phyloP scores from a whole-genome alignment of 2,113 vertebrate genomes.

The Phyllostomus hastatus region DNA sequence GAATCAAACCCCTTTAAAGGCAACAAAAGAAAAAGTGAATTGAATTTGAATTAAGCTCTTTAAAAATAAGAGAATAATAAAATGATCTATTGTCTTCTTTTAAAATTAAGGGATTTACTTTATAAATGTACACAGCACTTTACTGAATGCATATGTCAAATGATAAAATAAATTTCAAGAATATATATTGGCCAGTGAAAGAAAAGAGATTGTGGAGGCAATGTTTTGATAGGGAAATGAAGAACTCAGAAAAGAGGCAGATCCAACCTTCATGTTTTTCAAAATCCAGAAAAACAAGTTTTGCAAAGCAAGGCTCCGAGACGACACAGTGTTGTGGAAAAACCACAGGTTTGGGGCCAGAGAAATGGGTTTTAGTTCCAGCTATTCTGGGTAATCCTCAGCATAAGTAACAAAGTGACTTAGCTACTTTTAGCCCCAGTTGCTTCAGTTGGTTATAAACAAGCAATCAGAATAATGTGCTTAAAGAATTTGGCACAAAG shows the following conservation, averaged over 20 bases:
- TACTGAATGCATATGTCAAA: neutral
- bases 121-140: neutral
- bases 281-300: neutral
- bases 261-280: neutral
- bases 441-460: neutral
- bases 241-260: neutral
- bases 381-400: neutral
- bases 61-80: conserved; percentile 19
- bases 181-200: neutral
- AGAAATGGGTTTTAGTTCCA: neutral
- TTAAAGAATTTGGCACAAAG: neutral
- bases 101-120: neutral
- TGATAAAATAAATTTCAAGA: neutral
- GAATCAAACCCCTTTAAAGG: neutral
- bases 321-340: neutral
- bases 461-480: neutral
- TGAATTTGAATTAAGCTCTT: neutral
- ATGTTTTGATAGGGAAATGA: neutral
- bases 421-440: neutral
- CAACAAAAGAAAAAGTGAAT: neutral
- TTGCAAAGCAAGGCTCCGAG: neutral
- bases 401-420: neutral
- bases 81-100: neutral
- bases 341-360: neutral
- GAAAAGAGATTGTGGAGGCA: neutral